A percentile compares a stretch with the other conserved stretches of the same genome.
These are phyloP conservation scores for Orthonyx spaldingii DNA, from an alignment of 2,113 vertebrate species.

Conservation along the genomic window DNA sequence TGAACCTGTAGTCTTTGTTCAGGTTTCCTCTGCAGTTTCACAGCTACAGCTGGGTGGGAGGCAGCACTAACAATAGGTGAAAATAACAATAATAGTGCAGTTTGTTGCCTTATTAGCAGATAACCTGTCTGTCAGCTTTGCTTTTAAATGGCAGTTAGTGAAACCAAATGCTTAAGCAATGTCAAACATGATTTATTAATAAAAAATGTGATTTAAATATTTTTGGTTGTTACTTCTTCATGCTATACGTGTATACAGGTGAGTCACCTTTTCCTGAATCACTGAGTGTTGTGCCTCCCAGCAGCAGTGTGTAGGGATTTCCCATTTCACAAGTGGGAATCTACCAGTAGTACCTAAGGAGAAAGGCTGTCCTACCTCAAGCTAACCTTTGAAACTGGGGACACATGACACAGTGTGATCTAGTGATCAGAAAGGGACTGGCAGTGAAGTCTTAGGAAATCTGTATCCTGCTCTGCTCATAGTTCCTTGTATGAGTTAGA, in stretches of 20 bases:
- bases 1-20: neutral
- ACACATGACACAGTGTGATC: neutral
- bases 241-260: neutral
- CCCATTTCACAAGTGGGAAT: slow-evolving; percentile 5
- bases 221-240: neutral
- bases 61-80: neutral
- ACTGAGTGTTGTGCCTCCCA: neutral
- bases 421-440: neutral
- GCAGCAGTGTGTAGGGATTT: neutral
- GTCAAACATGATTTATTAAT: neutral
- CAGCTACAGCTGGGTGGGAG: neutral
- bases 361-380: neutral
- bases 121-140: neutral
- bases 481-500: neutral
- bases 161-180: neutral
- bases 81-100: neutral
- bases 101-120: neutral
- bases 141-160: neutral
- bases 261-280: slow-evolving; percentile 19
- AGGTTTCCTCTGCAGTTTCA: neutral
- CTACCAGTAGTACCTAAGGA: neutral
- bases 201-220: neutral
- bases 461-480: neutral
- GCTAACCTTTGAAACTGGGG: neutral
- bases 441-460: neutral